Percentiles rank a stretch among this genome's conserved stretches.
Conservation (phyloP, 1,140 invertebrate species). For the Scaptomyza graminum region DNA sequence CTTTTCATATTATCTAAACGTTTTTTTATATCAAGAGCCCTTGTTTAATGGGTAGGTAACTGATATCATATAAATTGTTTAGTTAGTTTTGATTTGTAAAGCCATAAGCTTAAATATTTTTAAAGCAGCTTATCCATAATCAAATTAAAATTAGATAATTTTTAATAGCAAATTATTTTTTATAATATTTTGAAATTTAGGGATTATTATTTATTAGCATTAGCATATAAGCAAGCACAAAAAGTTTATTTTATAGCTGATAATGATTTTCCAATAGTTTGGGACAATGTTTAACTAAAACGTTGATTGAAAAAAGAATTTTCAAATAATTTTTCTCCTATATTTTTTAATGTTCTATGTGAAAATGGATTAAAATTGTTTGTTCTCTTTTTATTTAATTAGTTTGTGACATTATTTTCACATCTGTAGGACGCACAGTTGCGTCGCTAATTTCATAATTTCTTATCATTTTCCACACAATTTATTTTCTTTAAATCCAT, state of each 20-base stretch:
- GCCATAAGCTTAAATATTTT: background rate
- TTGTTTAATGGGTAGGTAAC: too few species aligned
- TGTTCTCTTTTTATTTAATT: background rate
- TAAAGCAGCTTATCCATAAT: background rate
- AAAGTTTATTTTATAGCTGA: background rate
- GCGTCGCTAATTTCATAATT: background rate
- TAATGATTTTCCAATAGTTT: background rate
- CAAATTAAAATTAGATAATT: background rate
- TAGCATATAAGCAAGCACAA: background rate
- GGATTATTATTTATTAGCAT: background rate
- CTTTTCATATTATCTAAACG: constrained; percentile 17
- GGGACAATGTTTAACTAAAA: too few species aligned
- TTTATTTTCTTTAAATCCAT: background rate
- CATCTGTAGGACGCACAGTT: background rate
- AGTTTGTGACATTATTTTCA: background rate
- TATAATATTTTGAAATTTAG: background rate
- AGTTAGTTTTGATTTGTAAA: too few species aligned
- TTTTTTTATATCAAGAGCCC: background rate
- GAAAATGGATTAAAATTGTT: background rate
- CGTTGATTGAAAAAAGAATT: too few species aligned
- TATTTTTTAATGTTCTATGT: too few species aligned
- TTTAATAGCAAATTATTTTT: background rate
- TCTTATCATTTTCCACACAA: background rate
- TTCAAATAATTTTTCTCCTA: too few species aligned
- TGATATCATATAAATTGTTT: too few species aligned